Base-by-base conservation (phyloP, 1,140 invertebrate genomes). In the Anastrepha ludens region DNA sequence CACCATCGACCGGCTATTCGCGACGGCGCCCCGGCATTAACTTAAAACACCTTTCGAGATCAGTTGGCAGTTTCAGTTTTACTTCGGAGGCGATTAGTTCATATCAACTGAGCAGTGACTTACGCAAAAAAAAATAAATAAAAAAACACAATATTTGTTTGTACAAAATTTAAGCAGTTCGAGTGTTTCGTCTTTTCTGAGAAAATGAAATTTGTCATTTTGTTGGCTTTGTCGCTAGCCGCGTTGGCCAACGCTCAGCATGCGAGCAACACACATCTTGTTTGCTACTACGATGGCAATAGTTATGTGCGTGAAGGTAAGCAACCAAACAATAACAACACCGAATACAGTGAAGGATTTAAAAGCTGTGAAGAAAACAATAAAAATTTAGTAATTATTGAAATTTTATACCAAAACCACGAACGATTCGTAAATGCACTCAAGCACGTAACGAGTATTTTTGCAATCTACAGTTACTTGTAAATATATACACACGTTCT, bases 211-310 rank as follows among this genome's bases (percentile, higher is more conserved):
- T 89, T 91, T 85, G 89, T 89, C 65, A 89, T 89, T 87, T 88
- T 92, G 88, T 87, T 91, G 20, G 91, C 92, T 62, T 89, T 93
- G 13, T 89, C 93, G 4, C 87, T 94, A 87, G 93, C 93, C 88
- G 88, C 91, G 44, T 86, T 87, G 13, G 90, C 90, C 13, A 90
- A 88, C 59, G 47, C 74, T 9, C 74, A 81, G 17, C 44, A 81
- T 20, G 89, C 92, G n/a, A 89, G 90, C 55, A 87, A 90, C 0
- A 88, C 92, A 86, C 95, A 95, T 93, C 94, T 96, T 20, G 94
- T 96, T 88, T 96, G 96, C 91, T 96, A 96, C 91, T 96, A 96
- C 90, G 95, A 96, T 91, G 95, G 95, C 93, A 94, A 93, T 91
- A 95, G 95, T 87, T 95, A 94, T 90, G 93, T 94, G 88, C 94